Conservation (phyloP, 2,888 invertebrate genomes). For the Cacoxenus indagator region DNA sequence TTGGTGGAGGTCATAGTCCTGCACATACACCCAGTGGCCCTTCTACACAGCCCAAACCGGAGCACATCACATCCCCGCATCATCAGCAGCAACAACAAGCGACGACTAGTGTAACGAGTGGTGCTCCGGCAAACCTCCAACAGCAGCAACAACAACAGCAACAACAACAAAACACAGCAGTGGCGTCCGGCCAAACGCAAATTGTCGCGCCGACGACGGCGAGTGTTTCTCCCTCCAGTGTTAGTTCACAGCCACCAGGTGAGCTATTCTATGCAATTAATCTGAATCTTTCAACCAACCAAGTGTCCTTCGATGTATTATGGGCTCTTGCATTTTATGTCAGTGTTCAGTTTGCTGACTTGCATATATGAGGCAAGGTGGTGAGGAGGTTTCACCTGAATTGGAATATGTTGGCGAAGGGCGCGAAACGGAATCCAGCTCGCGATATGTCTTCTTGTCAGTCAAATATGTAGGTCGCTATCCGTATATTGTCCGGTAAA, state of each 20-base stretch:
- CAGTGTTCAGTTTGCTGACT: too few species aligned
- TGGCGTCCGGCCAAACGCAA: slow-evolving; percentile 71
- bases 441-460: too few species aligned
- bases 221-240: slow-evolving; percentile 76
- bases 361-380: too few species aligned
- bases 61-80: slow-evolving; percentile 63
- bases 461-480: too few species aligned
- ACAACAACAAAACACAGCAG: slow-evolving; percentile 69
- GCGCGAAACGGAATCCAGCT: too few species aligned
- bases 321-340: too few species aligned
- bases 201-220: slow-evolving; percentile 74
- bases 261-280: slow-evolving; percentile 39
- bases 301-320: too few species aligned
- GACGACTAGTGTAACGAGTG: slow-evolving; percentile 66
- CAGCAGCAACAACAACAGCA: slow-evolving; percentile 48
- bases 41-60: slow-evolving; percentile 56
- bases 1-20: slow-evolving; percentile 65
- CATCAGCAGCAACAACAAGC: slow-evolving; percentile 53
- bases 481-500: too few species aligned
- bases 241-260: slow-evolving; percentile 72
- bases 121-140: slow-evolving; percentile 60
- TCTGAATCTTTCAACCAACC: not conserved
- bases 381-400: too few species aligned
- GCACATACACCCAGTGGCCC: slow-evolving; percentile 63
- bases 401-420: too few species aligned